These are phyloP conservation scores for Nomia melanderi DNA, from an alignment of 1,140 invertebrate species.

Conservation along the genomic window DNA sequence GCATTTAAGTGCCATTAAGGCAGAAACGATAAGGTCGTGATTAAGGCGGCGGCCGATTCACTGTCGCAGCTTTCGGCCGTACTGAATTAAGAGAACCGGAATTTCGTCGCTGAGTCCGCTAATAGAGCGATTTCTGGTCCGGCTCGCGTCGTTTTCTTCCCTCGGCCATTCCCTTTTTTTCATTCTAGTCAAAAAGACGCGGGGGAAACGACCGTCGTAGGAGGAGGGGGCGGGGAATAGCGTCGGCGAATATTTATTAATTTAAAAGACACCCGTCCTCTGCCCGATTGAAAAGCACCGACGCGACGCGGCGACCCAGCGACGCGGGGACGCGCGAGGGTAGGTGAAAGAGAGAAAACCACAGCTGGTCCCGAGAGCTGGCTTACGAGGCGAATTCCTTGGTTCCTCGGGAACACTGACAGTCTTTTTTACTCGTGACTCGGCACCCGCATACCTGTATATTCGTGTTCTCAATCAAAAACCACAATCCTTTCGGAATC, in stretches of 20 bases:
- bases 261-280: slow-evolving; percentile 54
- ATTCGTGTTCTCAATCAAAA: slow-evolving; percentile 46
- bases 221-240: background rate
- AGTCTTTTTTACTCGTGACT: slow-evolving; percentile 63
- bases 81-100: slow-evolving; percentile 51
- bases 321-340: slow-evolving; percentile 4
- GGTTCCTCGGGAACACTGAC: slow-evolving; percentile 61
- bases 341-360: slow-evolving; percentile 53
- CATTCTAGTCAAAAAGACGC: slow-evolving; percentile 30
- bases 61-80: slow-evolving; percentile 19
- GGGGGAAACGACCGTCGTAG: slow-evolving; percentile 32
- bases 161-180: slow-evolving; percentile 1
- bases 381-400: slow-evolving; percentile 73
- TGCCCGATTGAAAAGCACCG: slow-evolving; percentile 51
- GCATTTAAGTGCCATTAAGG: slow-evolving; percentile 49
- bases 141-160: slow-evolving; percentile 20
- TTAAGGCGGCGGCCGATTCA: slow-evolving; percentile 52
- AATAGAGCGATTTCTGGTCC: slow-evolving; percentile 62
- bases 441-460: slow-evolving; percentile 62
- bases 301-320: too few relatives aligned
- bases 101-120: slow-evolving; percentile 42
- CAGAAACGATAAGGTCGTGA: slow-evolving; percentile 55
- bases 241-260: slow-evolving; percentile 65
- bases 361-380: slow-evolving; percentile 63
- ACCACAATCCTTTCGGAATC: slow-evolving; percentile 23